Conservation (phyloP, 1,140 invertebrate species). For the Teleopsis dalmanni region DNA sequence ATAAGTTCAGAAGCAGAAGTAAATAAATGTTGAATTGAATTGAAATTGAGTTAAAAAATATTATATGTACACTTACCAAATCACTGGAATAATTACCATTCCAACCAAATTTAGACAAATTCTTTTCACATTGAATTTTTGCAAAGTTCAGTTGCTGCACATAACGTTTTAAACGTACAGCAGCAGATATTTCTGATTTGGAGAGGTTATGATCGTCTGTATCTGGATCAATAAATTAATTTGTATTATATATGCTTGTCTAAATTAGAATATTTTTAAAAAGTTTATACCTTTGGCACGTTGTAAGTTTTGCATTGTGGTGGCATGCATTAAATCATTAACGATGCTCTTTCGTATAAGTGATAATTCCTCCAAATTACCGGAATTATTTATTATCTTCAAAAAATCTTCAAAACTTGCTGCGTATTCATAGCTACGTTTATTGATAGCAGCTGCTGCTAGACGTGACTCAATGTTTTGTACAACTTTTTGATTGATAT, state of each 20-base stretch:
- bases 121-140: slow-evolving; percentile 74
- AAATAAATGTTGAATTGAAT: not conserved
- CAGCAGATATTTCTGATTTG: slow-evolving; percentile 65
- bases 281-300: slow-evolving; percentile 53
- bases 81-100: slow-evolving; percentile 62
- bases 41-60: not conserved
- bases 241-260: not conserved
- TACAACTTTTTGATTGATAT: slow-evolving; percentile 81
- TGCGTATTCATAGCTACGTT: slow-evolving; percentile 77
- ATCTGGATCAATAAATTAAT: slow-evolving; percentile 53
- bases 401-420: slow-evolving; percentile 86
- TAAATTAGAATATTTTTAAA: not conserved
- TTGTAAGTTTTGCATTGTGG: slow-evolving; percentile 82
- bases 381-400: slow-evolving; percentile 71
- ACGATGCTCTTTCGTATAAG: slow-evolving; percentile 77
- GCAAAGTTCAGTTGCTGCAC: slow-evolving; percentile 78
- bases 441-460: slow-evolving; percentile 67
- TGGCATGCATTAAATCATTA: slow-evolving; percentile 88
- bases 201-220: slow-evolving; percentile 50
- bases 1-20: no score
- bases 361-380: slow-evolving; percentile 74
- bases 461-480: slow-evolving; percentile 73
- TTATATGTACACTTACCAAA: slow-evolving; percentile 16
- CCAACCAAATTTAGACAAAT: slow-evolving; percentile 68
- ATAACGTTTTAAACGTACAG: slow-evolving; percentile 63